A percentile compares a stretch with the other conserved stretches of the same genome.
phyloP scores from a whole-genome alignment of 2,113 vertebrate species.

The Macroglossus sobrinus region DNA sequence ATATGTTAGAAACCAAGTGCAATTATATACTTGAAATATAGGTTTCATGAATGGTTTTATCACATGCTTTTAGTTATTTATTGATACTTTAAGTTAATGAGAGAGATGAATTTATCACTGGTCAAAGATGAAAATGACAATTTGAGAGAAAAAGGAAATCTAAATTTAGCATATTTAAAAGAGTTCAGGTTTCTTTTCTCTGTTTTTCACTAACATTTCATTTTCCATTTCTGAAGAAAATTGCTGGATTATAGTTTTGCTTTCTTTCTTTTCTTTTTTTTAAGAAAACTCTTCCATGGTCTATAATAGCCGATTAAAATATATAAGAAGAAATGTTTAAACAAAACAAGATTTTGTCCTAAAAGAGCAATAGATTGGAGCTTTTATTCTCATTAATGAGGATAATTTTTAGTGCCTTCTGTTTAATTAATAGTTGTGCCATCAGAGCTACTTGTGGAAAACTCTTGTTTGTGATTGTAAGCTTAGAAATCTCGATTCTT shows the following conservation, averaged over 20 bases:
- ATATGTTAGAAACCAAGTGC: neutral
- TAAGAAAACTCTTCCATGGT: neutral
- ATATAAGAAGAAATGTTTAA: slow-evolving; percentile 49
- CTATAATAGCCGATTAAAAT: slow-evolving; percentile 53
- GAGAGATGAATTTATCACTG: slow-evolving; percentile 68
- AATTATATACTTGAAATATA: slow-evolving; percentile 16
- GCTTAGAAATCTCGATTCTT: slow-evolving; percentile 52
- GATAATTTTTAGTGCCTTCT: slow-evolving; percentile 64
- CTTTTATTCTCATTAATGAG: slow-evolving; percentile 31
- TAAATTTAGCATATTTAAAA: slow-evolving; percentile 55
- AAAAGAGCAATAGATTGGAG: slow-evolving; percentile 14
- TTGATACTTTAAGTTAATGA: slow-evolving; percentile 74
- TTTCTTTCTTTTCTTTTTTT: neutral
- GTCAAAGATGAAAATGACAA: slow-evolving; percentile 52
- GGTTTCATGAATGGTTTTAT: slow-evolving; percentile 26
- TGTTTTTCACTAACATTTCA: slow-evolving; percentile 43
- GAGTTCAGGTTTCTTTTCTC: neutral
- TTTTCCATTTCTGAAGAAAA: slow-evolving; percentile 63
- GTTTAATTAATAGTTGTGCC: slow-evolving; percentile 66
- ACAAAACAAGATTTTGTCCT: slow-evolving; percentile 44
- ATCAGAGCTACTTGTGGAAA: slow-evolving; percentile 59
- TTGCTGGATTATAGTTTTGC: slow-evolving; percentile 50
- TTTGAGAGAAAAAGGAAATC: slow-evolving; percentile 46
- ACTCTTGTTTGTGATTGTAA: slow-evolving; percentile 9
- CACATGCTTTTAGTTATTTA: slow-evolving; percentile 70